These are phyloP conservation scores for Pantherophis guttatus DNA, from an alignment of 2,113 vertebrate species.

Conservation along the genomic window DNA sequence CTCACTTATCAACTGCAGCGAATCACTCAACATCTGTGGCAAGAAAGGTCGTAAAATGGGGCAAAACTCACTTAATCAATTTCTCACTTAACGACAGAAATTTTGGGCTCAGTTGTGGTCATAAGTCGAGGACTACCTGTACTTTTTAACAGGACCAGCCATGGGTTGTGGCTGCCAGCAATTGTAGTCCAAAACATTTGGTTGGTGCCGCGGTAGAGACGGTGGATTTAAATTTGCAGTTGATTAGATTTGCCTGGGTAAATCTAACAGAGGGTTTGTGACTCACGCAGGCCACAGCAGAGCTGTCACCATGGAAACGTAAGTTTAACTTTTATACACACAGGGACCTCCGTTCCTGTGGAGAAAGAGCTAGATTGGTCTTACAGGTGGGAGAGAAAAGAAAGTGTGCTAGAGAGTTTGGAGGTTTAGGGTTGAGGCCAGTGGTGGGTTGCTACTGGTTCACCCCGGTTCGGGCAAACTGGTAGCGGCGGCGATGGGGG, in stretches of 20 bases:
- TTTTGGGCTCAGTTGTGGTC: no score
- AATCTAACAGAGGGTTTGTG: not conserved
- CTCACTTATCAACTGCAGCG: no score
- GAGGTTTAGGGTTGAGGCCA: no score
- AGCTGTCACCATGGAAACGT: not conserved
- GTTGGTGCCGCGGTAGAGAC: not conserved
- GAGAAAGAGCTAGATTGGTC: not conserved
- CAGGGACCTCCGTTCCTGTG: not conserved
- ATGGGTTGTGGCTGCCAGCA: not conserved
- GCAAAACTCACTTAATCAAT: no score
- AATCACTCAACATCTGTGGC: no score
- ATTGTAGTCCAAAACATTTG: not conserved
- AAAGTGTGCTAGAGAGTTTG: not conserved
- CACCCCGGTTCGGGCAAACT: no score
- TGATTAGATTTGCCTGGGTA: not conserved
- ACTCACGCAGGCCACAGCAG: not conserved
- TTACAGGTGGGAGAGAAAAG: not conserved
- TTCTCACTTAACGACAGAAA: no score
- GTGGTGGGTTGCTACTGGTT: no score
- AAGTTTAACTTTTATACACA: not conserved
- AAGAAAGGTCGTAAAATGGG: no score
- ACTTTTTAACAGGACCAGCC: no score
- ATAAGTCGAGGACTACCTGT: no score
- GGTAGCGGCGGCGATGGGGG: no score
- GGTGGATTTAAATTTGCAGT: not conserved